Evolutionary conservation across 2,113 vertebrate genomes (phyloP).

Genomic region (Rhipidura dahli): DNA sequence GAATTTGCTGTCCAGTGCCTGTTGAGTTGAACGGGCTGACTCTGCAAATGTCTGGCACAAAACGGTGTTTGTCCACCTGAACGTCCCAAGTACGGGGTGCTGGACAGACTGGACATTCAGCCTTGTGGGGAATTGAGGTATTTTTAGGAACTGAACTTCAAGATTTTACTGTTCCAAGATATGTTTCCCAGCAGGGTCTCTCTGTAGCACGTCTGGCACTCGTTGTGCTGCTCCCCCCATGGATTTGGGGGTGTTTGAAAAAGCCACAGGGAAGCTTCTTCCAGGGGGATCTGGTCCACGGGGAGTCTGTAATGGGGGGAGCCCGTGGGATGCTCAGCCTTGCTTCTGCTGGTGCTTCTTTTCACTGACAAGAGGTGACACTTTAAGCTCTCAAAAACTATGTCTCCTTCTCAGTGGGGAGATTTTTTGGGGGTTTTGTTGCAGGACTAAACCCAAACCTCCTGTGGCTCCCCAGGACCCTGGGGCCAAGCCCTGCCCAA

Average conservation of each 20-base stretch:
- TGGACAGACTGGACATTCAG: background rate
- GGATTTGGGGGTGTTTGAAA: background rate
- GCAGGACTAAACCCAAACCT: background rate
- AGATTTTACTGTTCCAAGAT: background rate
- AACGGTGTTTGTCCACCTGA: background rate
- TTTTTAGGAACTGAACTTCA: background rate
- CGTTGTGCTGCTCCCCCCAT: background rate
- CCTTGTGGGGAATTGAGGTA: accelerated
- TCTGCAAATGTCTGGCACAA: background rate
- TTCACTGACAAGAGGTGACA: background rate
- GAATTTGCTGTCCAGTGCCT: background rate
- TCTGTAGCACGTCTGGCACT: background rate
- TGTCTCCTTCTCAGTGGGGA: background rate
- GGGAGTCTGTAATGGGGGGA: background rate
- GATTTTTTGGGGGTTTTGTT: background rate
- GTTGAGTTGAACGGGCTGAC: accelerated
- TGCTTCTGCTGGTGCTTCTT: background rate
- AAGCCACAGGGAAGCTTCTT: background rate
- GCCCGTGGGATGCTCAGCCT: background rate
- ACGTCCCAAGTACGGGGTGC: accelerated
- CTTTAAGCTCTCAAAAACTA: background rate
- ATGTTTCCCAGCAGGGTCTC: background rate
- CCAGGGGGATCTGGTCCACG: accelerated
- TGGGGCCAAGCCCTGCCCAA: background rate
- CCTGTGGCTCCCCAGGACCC: background rate